Evolutionary conservation across 2,113 vertebrate species (phyloP).

Genomic region (Archocentrus centrarchus): DNA sequence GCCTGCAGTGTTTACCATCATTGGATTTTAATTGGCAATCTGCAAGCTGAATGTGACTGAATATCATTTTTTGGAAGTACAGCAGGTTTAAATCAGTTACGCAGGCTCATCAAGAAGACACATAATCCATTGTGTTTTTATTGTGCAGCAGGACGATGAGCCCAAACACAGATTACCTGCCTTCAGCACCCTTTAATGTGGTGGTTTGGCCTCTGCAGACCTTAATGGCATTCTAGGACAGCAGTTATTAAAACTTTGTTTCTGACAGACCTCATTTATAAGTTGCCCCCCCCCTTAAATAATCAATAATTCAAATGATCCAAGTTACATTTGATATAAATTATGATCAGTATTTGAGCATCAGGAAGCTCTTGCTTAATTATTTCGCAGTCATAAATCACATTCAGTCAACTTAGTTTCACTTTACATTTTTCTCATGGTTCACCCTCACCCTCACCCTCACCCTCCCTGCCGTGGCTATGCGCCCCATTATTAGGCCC

Average conservation of each 20-base stretch:
- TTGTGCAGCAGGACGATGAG: background rate
- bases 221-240: background rate
- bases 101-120: accelerated
- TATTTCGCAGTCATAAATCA: no score
- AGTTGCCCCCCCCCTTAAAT: no score
- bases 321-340: no score
- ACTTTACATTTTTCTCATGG: no score
- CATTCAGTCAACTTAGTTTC: no score
- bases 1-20: accelerated
- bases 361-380: no score
- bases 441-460: no score
- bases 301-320: no score
- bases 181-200: background rate
- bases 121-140: accelerated
- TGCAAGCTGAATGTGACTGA: background rate
- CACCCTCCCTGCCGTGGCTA: no score
- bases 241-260: background rate
- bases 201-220: background rate
- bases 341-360: no score
- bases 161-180: background rate
- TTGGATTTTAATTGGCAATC: background rate
- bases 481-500: no score
- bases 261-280: background rate
- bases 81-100: background rate
- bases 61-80: background rate